Evolutionary conservation across 2,888 invertebrate genomes (phyloP).

Genomic region (Scaptomyza polygonia): DNA sequence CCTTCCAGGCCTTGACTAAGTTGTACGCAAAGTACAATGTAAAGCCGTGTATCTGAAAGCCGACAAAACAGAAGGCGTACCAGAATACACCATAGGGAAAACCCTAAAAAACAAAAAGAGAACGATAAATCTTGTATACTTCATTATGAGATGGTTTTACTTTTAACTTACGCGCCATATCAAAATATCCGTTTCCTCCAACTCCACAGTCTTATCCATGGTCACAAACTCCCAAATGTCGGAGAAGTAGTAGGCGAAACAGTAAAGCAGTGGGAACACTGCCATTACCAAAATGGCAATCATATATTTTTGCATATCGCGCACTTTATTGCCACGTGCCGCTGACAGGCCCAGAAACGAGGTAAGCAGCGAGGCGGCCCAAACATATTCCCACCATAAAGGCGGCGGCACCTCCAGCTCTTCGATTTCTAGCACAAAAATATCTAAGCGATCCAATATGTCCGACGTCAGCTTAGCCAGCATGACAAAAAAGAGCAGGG

Average conservation of each 20-base stretch:
- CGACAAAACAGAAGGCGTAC: slow-evolving; percentile 95
- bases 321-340: slow-evolving; percentile 92
- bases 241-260: slow-evolving; percentile 91
- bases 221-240: slow-evolving; percentile 93
- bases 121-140: neutral
- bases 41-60: slow-evolving; percentile 94
- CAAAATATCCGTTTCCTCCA: slow-evolving; percentile 88
- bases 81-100: slow-evolving; percentile 96
- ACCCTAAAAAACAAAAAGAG: slow-evolving; percentile 86
- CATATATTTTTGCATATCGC: slow-evolving; percentile 91
- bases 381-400: slow-evolving; percentile 95
- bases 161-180: slow-evolving; percentile 91
- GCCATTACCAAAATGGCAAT: slow-evolving; percentile 92
- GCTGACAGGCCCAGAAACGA: slow-evolving; percentile 94
- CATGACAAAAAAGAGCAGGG: slow-evolving; percentile 95
- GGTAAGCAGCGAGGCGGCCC: slow-evolving; percentile 93
- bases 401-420: slow-evolving; percentile 95
- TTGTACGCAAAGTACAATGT: slow-evolving; percentile 93
- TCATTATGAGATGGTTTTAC: neutral
- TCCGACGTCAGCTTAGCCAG: slow-evolving; percentile 95
- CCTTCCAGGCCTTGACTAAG: slow-evolving; percentile 92
- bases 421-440: slow-evolving; percentile 97
- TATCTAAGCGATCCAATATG: slow-evolving; percentile 95
- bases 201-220: slow-evolving; percentile 85
- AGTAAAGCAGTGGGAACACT: slow-evolving; percentile 92